A percentile compares a stretch with the other conserved stretches of the same genome.
Evolutionary conservation across 2,888 invertebrate genomes (phyloP).

Genomic region (Drosophila prostipennis): DNA sequence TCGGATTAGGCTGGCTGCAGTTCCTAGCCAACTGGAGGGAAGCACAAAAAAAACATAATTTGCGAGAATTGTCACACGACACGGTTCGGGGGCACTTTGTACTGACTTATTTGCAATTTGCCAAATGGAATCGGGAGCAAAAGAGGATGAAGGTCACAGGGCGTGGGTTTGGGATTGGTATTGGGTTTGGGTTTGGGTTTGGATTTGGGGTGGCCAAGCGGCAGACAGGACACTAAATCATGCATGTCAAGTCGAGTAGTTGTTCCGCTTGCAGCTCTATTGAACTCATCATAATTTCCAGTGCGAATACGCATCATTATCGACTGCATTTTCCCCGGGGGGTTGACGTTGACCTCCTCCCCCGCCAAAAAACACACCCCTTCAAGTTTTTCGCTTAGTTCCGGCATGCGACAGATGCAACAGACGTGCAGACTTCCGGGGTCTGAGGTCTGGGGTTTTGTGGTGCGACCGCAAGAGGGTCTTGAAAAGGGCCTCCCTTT

Average conservation of each 20-base stretch:
- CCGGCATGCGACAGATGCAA: conserved; percentile 77
- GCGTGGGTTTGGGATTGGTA: conserved; percentile 1
- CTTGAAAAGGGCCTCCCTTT: conserved; percentile 26
- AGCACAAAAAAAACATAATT: conserved; percentile 67
- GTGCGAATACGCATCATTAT: conserved; percentile 72
- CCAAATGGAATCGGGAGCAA: conserved; percentile 61
- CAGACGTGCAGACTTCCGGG: conserved; percentile 57
- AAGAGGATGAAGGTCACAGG: conserved; percentile 30
- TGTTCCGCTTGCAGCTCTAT: conserved; percentile 68
- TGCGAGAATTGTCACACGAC: conserved; percentile 79
- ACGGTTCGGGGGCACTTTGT: conserved; percentile 22
- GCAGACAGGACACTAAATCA: conserved; percentile 66
- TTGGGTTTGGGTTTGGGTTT: not conserved
- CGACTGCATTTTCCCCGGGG: conserved; percentile 42
- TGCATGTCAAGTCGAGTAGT: conserved; percentile 79
- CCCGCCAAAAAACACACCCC: conserved; percentile 29
- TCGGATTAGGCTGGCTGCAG: conserved; percentile 69
- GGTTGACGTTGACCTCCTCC: not conserved
- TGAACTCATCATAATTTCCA: conserved; percentile 75
- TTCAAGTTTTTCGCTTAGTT: conserved; percentile 69
- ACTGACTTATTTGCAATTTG: conserved; percentile 77
- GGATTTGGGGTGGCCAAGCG: conserved; percentile 7
- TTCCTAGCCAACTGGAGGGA: conserved; percentile 26
- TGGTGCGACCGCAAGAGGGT: conserved; percentile 71
- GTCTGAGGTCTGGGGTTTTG: conserved; percentile 39